Percentiles rank a stretch among this genome's conserved stretches.
phyloP scores from a whole-genome alignment of 2,888 invertebrate species.

The Drosophila paramelanica region DNA sequence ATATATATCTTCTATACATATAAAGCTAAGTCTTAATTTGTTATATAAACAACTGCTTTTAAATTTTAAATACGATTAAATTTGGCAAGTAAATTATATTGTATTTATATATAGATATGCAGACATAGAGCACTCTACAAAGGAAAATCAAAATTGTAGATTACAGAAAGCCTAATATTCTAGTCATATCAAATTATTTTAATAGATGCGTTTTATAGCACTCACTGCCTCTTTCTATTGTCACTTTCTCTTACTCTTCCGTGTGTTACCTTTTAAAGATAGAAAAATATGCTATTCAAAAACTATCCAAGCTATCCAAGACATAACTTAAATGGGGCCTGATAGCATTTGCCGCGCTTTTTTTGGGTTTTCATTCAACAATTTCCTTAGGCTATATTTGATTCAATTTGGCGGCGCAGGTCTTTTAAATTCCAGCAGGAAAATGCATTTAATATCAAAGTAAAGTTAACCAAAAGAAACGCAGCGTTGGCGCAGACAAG shows the following conservation, averaged over 20 bases:
- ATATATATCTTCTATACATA: too few relatives aligned
- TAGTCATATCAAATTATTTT: too few relatives aligned
- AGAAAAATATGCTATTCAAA: constrained; percentile 4
- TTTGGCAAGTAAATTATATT: too few relatives aligned
- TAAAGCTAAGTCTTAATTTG: too few relatives aligned
- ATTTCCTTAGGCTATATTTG: constrained; percentile 17
- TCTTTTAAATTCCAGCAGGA: constrained; percentile 28
- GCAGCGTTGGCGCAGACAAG: constrained; percentile 20
- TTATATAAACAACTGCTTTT: too few relatives aligned
- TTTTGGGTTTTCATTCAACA: constrained; percentile 10
- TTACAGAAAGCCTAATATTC: too few relatives aligned
- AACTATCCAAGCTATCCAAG: constrained; percentile 5
- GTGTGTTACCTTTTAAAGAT: neutral
- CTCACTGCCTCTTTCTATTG: neutral
- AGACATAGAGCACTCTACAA: too few relatives aligned
- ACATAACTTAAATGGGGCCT: neutral
- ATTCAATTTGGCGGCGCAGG: constrained; percentile 11
- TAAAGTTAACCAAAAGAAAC: constrained; percentile 27
- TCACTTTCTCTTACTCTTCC: neutral
- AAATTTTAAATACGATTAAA: too few relatives aligned
- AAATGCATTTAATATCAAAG: constrained; percentile 45
- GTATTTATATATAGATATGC: too few relatives aligned
- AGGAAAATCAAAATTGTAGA: too few relatives aligned
- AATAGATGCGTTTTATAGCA: neutral
- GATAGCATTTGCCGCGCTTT: constrained; percentile 10